Percentiles rank a stretch among this genome's conserved stretches.
Evolutionary conservation across 2,113 vertebrate species (phyloP).

Genomic region (Etheostoma spectabile): DNA sequence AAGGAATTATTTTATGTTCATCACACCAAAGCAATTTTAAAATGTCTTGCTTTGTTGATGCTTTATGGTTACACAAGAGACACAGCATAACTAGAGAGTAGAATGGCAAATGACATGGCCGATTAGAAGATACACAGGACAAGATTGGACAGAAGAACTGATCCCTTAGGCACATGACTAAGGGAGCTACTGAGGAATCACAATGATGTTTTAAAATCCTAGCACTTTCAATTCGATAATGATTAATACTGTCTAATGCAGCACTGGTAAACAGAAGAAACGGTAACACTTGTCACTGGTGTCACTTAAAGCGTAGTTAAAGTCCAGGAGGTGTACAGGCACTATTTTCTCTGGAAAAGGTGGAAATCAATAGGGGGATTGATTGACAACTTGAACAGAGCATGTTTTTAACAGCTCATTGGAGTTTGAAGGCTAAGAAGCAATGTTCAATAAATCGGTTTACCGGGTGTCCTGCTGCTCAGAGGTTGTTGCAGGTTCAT

Average conservation of each 20-base stretch:
- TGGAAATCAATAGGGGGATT: neutral
- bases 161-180: constrained; percentile 12
- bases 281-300: neutral
- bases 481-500: neutral
- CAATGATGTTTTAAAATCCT: neutral
- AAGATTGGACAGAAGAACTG: neutral
- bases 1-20: neutral
- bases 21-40: neutral
- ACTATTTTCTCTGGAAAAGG: neutral
- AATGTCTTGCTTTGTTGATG: neutral
- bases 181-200: neutral
- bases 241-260: constrained; percentile 17
- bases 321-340: neutral
- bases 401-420: neutral
- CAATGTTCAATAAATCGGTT: constrained; percentile 29
- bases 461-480: neutral
- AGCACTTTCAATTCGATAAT: neutral
- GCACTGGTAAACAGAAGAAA: neutral
- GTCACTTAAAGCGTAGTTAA: neutral
- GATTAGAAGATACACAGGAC: neutral
- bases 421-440: constrained; percentile 7
- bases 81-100: neutral
- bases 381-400: constrained; percentile 9
- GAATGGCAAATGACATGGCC: neutral
- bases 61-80: neutral